Base-by-base conservation (phyloP, 2,888 invertebrate genomes). In the Melanotus villosus region DNA sequence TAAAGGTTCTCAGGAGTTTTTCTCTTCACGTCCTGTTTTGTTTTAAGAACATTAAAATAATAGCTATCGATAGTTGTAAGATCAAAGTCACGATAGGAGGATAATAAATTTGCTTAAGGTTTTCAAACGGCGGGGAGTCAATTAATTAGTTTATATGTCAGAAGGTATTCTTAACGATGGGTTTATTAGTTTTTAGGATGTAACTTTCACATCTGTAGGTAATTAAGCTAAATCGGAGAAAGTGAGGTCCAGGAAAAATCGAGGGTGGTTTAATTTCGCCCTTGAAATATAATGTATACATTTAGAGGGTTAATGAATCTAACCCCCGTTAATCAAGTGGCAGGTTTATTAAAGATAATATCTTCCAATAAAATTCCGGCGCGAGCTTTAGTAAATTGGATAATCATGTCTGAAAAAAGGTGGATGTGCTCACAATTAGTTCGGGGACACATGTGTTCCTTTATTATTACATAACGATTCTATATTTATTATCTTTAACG, bases 301-400 rank as follows among this genome's bases (percentile, higher is more conserved):
- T 32, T 54, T 34, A 32, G 34, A n/a, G 26, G 16, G 32, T 32
- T 32, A 54, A 54, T 54, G 16, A 54, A 34, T 54, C 18, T 18
- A 32, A 14, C 54, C 54, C 54, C 54, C 18, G 54, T 54, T 54
- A 54, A 54, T 54, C 54, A 54, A 54, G 32, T 30, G 54, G 54
- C 54, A 32, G 57, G 57, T 38, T 57, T 23, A 38, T 38, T 1
- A 21, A 3, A 57, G 57, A 57, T 57, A 38, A 57, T 26, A 57
- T 57, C 57, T 57, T 36, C 30, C 12, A 36, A 38, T 57, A 57
- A 57, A 38, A 36, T 23, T 41, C 57, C 36, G n/a, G 14, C 7
- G 57, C 57, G 57, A 54, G 57, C 57, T 57, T 57, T 21, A 38
- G 57, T 32, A 38, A 57, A 57, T 57, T 38, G 57, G 57, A 57